Evolutionary conservation across 2,888 invertebrate species (phyloP).

Genomic region (Ptychoptera albimana): DNA sequence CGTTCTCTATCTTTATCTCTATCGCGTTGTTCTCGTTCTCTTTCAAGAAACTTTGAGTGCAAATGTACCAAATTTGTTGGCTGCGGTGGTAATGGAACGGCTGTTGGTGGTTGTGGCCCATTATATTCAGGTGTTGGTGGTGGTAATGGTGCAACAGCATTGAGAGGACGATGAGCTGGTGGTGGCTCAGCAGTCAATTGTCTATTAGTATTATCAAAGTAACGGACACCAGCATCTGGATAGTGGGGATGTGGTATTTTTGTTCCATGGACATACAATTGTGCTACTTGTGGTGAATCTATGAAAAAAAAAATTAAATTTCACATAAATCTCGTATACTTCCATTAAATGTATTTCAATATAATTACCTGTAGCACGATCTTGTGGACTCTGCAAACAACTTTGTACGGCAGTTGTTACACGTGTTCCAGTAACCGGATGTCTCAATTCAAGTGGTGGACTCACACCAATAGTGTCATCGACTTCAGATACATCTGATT

Average conservation of each 20-base stretch:
- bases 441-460: constrained; percentile 56
- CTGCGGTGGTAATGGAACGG: constrained; percentile 13
- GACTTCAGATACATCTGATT: constrained; percentile 18
- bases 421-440: constrained; percentile 38
- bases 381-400: constrained; percentile 51
- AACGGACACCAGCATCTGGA: constrained; percentile 30
- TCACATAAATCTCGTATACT: no score
- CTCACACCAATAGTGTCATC: constrained; percentile 43
- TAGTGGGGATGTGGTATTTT: constrained; percentile 34
- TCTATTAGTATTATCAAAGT: constrained; percentile 33
- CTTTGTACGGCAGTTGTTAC: constrained; percentile 44
- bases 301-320: background rate
- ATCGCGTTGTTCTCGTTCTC: constrained; percentile 17
- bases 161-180: constrained; percentile 36
- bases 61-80: constrained; percentile 18
- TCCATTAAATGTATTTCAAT: no score
- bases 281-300: constrained; percentile 54
- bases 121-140: constrained; percentile 12
- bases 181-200: constrained; percentile 40
- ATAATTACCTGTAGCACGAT: constrained; percentile 42
- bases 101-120: constrained; percentile 10
- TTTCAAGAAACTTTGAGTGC: background rate
- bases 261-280: constrained; percentile 40
- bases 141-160: constrained; percentile 27
- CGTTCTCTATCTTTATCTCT: constrained; percentile 19